A percentile compares a stretch with the other conserved stretches of the same genome.
Evolutionary conservation across 2,113 vertebrate species (phyloP).

Genomic region (Chaenogobius annularis): DNA sequence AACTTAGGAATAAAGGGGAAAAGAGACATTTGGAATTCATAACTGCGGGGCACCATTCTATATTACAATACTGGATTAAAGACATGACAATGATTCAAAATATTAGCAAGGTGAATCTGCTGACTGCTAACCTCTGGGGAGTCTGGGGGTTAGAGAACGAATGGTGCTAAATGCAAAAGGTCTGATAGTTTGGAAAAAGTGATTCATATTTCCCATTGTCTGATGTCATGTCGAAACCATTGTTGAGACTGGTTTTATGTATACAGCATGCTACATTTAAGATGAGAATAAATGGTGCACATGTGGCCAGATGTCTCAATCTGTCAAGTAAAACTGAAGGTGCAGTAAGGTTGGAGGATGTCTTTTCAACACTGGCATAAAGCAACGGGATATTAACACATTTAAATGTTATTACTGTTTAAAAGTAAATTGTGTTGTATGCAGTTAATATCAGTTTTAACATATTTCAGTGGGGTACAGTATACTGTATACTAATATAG

Average conservation of each 20-base stretch:
- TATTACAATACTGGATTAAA: background rate
- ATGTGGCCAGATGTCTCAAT: background rate
- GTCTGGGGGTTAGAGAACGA: background rate
- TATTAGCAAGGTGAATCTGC: background rate
- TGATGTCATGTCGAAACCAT: constrained; percentile 2
- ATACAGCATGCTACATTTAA: background rate
- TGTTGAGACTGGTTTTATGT: constrained; percentile 4
- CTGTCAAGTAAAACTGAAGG: background rate
- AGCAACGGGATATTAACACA: no score
- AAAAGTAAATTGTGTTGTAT: no score
- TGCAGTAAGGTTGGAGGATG: background rate
- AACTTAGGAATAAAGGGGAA: constrained; percentile 47
- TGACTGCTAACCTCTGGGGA: background rate
- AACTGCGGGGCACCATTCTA: constrained; percentile 8
- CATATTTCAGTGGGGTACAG: no score
- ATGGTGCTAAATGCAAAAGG: background rate
- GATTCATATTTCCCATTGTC: background rate
- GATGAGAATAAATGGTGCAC: background rate
- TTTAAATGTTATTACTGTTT: no score
- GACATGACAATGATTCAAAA: background rate
- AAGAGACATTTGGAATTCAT: constrained; percentile 23
- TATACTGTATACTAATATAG: no score
- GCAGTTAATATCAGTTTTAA: no score
- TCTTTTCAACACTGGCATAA: background rate
- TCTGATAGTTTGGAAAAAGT: background rate